Evolutionary conservation across 2,888 invertebrate species (phyloP).

Genomic region (Acanthosepion esculentum): DNA sequence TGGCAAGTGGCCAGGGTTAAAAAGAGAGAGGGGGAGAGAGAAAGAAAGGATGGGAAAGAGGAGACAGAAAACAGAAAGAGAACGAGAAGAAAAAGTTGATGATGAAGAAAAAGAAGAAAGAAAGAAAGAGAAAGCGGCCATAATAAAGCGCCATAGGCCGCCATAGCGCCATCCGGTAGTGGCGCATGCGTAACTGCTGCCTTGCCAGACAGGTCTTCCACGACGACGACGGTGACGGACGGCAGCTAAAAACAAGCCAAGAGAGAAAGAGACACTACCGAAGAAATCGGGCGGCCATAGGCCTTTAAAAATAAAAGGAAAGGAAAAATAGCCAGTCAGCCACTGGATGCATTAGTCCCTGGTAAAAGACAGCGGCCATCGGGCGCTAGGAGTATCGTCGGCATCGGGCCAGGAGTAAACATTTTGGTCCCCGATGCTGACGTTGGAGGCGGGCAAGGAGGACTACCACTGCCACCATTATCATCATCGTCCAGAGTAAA

Average conservation of each 20-base stretch:
- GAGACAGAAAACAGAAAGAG: neutral
- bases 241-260: neutral
- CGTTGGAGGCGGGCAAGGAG: conserved; percentile 33
- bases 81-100: neutral
- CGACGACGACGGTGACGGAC: conserved; percentile 34
- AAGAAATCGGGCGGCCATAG: neutral
- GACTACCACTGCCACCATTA: conserved; percentile 14
- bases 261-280: neutral
- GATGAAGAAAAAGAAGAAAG: neutral
- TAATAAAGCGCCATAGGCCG: too few relatives aligned
- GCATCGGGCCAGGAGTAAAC: conserved; percentile 33
- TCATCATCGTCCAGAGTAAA: conserved; percentile 33
- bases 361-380: neutral
- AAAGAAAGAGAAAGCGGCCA: neutral
- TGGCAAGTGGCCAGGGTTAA: conserved; percentile 33
- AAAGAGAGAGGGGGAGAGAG: neutral
- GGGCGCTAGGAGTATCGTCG: neutral
- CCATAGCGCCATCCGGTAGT: conserved; percentile 7
- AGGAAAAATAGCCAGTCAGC: neutral
- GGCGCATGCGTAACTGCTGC: conserved; percentile 33
- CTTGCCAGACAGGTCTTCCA: conserved; percentile 5
- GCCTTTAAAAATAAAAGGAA: neutral
- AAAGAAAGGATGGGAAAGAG: neutral
- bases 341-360: neutral
- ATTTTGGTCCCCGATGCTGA: conserved; percentile 33